phyloP scores from a whole-genome alignment of 2,797 vertebrate species.

The Enteromius treurensis region DNA sequence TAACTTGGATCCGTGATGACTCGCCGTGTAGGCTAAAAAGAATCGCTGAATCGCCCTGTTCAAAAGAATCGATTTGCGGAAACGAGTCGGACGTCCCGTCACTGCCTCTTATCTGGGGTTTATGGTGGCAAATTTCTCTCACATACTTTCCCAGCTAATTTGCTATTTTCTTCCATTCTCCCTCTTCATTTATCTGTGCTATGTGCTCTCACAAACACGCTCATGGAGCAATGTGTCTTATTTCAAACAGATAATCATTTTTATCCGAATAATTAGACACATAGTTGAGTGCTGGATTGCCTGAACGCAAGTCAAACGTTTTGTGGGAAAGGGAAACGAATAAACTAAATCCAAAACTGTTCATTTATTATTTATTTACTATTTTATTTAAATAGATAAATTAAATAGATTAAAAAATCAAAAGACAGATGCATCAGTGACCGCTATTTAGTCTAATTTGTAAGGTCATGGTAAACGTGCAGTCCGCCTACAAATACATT shows the following conservation, averaged over 20 bases:
- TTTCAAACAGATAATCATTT: neutral
- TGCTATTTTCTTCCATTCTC: neutral
- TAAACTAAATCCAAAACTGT: neutral
- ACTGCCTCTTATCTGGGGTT: neutral
- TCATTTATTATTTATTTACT: neutral
- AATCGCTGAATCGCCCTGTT: neutral
- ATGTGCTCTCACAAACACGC: neutral
- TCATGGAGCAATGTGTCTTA: neutral
- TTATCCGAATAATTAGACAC: neutral
- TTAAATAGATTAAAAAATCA: too few relatives aligned
- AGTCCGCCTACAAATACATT: neutral
- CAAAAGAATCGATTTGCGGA: neutral
- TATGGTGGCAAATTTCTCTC: neutral
- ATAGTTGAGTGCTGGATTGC: neutral
- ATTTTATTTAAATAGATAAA: neutral
- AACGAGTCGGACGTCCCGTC: neutral
- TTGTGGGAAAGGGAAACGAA: neutral
- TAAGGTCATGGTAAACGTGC: neutral
- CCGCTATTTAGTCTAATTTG: neutral
- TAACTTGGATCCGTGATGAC: neutral
- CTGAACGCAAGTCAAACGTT: neutral
- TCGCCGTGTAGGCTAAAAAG: neutral
- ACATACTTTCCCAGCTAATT: neutral
- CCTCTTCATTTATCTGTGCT: neutral
- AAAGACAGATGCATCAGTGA: neutral